phyloP scores from a whole-genome alignment of 1,140 invertebrate species.

The Brachionus rubens region DNA sequence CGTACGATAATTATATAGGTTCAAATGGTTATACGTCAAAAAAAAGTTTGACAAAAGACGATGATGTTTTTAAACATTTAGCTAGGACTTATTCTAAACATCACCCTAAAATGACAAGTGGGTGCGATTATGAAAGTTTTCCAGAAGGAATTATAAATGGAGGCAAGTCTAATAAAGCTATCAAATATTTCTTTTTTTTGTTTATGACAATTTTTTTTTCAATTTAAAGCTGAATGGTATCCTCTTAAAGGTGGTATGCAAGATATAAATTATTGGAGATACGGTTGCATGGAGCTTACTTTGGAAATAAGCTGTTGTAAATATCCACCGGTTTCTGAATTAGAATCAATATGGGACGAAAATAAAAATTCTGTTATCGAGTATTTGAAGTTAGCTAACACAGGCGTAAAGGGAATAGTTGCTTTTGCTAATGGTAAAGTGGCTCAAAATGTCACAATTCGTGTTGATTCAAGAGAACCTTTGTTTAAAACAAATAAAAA shows the following conservation, averaged over 20 bases:
- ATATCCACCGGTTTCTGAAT: conserved; percentile 66
- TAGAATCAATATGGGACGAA: not conserved
- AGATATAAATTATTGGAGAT: conserved; percentile 96
- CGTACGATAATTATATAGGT: conserved; percentile 53
- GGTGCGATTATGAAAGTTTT: not conserved
- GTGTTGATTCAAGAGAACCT: conserved; percentile 21
- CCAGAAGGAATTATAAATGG: conserved; percentile 43
- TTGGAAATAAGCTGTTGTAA: conserved; percentile 95
- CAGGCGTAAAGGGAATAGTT: conserved; percentile 21
- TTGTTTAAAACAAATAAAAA: conserved; percentile 12
- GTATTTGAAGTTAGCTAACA: conserved; percentile 18
- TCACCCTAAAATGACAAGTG: conserved; percentile 1
- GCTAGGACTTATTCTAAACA: conserved; percentile 8
- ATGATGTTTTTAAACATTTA: conserved; percentile 34
- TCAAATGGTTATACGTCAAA: not conserved
- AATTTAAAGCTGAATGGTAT: conserved; percentile 37
- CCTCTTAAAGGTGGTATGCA: conserved; percentile 76
- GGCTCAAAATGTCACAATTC: not conserved
- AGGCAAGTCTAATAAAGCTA: no score
- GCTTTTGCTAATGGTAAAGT: conserved; percentile 24
- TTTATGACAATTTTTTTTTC: not conserved
- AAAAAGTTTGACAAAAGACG: conserved; percentile 10
- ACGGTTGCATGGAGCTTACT: conserved; percentile 97
- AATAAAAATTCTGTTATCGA: conserved; percentile 26
- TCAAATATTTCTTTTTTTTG: no score